phyloP scores from a whole-genome alignment of 2,113 vertebrate genomes.

The Abramis brama region DNA sequence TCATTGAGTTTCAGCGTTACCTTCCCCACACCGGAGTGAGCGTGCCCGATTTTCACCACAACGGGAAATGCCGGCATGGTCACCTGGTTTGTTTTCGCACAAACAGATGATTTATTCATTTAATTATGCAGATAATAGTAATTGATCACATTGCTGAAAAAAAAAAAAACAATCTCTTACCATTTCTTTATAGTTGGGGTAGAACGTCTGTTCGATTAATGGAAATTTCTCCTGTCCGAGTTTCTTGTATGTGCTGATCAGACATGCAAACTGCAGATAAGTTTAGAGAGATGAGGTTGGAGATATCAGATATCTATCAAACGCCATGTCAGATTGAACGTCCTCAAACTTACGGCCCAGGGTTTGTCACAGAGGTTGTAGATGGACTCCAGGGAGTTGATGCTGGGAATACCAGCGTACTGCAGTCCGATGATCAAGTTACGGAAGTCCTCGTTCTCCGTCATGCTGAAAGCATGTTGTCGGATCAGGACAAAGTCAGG shows the following conservation, averaged over 20 bases:
- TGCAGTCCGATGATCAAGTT: constrained; percentile 95
- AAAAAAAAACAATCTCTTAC: constrained; percentile 71
- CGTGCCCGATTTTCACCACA: constrained; percentile 98
- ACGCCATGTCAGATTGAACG: background rate
- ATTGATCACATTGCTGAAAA: background rate
- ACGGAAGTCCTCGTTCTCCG: constrained; percentile 95
- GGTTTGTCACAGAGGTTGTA: constrained; percentile 99
- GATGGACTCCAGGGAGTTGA: constrained; percentile 95
- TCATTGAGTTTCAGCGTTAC: constrained; percentile 66
- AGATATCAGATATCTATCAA: background rate
- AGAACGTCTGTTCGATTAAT: constrained; percentile 96
- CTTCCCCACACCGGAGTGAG: constrained; percentile 99
- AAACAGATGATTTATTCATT: background rate
- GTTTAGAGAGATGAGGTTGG: background rate
- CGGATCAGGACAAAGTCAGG: constrained; percentile 95
- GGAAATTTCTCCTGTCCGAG: constrained; percentile 94
- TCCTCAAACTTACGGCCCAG: constrained; percentile 85
- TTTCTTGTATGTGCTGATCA: constrained; percentile 87
- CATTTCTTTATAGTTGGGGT: constrained; percentile 98
- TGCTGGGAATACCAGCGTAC: constrained; percentile 89
- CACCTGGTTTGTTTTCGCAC: constrained; percentile 74
- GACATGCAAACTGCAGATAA: constrained; percentile 88
- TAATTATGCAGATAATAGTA: background rate
- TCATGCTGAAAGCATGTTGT: constrained; percentile 96
- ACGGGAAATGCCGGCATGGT: constrained; percentile 94